These are phyloP conservation scores for Trichechus manatus DNA, from an alignment of 2,113 vertebrate species.

Conservation along the genomic window DNA sequence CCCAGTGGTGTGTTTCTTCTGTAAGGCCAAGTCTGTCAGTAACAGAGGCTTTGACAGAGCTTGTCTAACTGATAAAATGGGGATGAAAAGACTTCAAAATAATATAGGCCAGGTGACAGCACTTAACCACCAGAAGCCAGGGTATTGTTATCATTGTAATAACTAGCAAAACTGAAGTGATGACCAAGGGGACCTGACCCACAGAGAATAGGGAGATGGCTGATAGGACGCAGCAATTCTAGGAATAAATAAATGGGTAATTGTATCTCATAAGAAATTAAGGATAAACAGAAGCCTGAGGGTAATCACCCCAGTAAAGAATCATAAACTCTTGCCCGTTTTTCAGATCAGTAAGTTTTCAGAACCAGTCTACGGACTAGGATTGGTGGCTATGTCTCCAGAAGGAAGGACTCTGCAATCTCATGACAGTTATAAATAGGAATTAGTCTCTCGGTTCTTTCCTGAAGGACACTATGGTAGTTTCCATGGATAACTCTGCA, in stretches of 20 bases:
- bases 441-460: neutral
- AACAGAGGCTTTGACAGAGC: neutral
- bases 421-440: neutral
- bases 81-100: neutral
- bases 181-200: neutral
- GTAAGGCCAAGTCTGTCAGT: neutral
- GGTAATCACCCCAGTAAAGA: neutral
- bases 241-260: neutral
- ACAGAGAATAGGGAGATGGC: neutral
- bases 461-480: neutral
- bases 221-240: neutral
- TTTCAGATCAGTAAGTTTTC: neutral
- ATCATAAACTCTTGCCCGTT: neutral
- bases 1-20: neutral
- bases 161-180: neutral
- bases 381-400: neutral
- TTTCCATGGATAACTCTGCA: neutral
- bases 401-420: neutral
- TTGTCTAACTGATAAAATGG: neutral
- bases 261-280: neutral
- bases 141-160: neutral
- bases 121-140: conserved; percentile 13
- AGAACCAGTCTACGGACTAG: neutral
- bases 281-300: neutral
- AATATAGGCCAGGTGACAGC: neutral